Evolutionary conservation across 1,140 invertebrate species (phyloP).

Genomic region (Vanessa tameamea): DNA sequence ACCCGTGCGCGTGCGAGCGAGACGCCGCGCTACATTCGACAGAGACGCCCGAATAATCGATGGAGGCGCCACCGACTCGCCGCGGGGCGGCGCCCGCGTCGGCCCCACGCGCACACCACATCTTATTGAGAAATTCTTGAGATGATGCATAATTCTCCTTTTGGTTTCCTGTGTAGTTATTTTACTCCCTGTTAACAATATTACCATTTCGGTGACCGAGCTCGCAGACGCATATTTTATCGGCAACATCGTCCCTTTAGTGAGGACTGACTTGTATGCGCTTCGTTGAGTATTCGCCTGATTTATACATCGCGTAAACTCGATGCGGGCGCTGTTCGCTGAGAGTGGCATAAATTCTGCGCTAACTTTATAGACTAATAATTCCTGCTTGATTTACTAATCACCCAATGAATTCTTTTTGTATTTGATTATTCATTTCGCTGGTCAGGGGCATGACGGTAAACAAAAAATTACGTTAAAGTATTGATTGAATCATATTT

Average conservation of each 20-base stretch:
- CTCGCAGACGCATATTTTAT: slow-evolving; percentile 72
- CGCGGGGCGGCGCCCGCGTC: slow-evolving; percentile 71
- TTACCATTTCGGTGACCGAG: slow-evolving; percentile 73
- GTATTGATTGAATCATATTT: not conserved
- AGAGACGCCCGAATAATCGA: slow-evolving; percentile 59
- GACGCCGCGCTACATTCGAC: slow-evolving; percentile 49
- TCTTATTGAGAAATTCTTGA: slow-evolving; percentile 79
- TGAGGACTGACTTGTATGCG: slow-evolving; percentile 40
- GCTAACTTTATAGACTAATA: slow-evolving; percentile 34
- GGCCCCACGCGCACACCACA: slow-evolving; percentile 68
- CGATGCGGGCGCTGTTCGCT: slow-evolving; percentile 31
- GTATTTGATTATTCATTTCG: not conserved
- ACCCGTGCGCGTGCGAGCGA: slow-evolving; percentile 62
- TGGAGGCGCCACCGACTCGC: slow-evolving; percentile 70
- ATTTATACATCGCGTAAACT: slow-evolving; percentile 55
- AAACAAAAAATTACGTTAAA: not conserved
- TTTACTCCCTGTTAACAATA: slow-evolving; percentile 78
- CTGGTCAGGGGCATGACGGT: not conserved
- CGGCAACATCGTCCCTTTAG: slow-evolving; percentile 48
- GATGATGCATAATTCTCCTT: slow-evolving; percentile 76
- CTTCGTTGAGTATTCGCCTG: slow-evolving; percentile 47
- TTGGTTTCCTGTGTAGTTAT: slow-evolving; percentile 73
- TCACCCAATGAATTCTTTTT: not conserved
- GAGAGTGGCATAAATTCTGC: slow-evolving; percentile 29
- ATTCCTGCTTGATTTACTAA: slow-evolving; percentile 31